Evolutionary conservation across 2,888 invertebrate species (phyloP), one percentile per base, ranked within the genome.

Genomic region (Watsonalla cultraria): DNA sequence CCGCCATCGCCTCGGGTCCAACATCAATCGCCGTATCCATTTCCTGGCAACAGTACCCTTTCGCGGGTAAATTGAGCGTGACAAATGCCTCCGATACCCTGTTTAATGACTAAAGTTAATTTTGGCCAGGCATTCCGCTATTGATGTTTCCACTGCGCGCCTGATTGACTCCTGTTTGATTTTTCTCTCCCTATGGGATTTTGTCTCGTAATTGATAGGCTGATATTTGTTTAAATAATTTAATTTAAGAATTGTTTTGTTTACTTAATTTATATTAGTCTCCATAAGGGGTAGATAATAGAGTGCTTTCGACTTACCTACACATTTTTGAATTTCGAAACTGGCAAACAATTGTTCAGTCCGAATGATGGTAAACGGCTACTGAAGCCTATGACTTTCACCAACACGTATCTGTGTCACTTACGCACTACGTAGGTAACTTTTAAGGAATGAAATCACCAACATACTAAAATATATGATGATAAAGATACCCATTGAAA

Each of bases 41-140:
- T 68, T 63, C 63, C 62, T 52, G 51, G 51, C 46, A 48, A 57
- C 57, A 42, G 42, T 11, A 67, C 67, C 74, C 72, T 70, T 70
- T 70, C 63, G 66, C 58, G 66, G 65, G 63, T 75, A 75, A 76
- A 80, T 80, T 73, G 77, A 74, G 67, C 70, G 75, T 73, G 78
- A 78, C 77, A 78, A 80, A 80, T 74, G 74, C 72, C 63, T 64
- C 62, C 66, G 58, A 65, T 68, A 64, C 54, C 63, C 60, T 62
- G 61, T 63, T 73, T 79, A 81, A 82, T 80, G 79, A 71, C 65
- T 65, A 66, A 70, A 72, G 72, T 76, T 76, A 79, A 80, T 76
- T 71, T 61, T 63, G 61, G 61, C 57, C 52, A 54, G 58, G 75
- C 58, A 64, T 67, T 63, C 62, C 60, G 57, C 60, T 55, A 64